Evolutionary conservation across 2,797 vertebrate genomes (phyloP), one percentile per base, ranked within the genome.

Genomic region (Halcyon chelicuti): DNA sequence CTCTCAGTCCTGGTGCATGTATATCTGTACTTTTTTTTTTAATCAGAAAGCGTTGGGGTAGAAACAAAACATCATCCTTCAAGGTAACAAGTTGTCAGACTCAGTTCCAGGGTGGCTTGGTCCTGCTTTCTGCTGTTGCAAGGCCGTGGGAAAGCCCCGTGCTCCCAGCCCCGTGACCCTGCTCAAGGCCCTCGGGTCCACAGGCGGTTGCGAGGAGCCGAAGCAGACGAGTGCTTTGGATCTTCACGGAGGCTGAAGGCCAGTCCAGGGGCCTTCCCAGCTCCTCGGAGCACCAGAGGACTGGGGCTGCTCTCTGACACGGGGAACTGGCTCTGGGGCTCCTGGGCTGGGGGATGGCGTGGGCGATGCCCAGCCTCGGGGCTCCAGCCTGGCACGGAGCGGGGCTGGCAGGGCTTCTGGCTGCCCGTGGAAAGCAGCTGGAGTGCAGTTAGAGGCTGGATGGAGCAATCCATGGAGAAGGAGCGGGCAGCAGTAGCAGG

Each of bases 151-250:
- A 68, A 26, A 51, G 31, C 46, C 72, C 47, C 0, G 1, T 8
- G 20, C 67, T 78, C 62, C 58, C 0, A 0, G 55, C 15, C 52
- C 52, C 3, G 0, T 12, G 39, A 12, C 26, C 52, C 44, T 26
- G 72, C 65, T 26, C 29, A 1, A 29, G n/a, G 72, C 13, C 37
- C 2, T 5, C 0, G 3, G 23, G 26, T 31, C 81, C 1, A 0
- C 0, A 0, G 33, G 33, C 35, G 1, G 12, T 2, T 4, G 0
- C 2, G 4, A n/a, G 70, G 15, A 46, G 42, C 65, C 6, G 31
- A 28, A 54, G 26, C 13, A 4, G n/a, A 9, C 0, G 4, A 49
- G 19, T 10, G 29, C 17, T 80, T 54, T 33, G 78, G 31, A 54
- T 58, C 65, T 58, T 44, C 67, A 13, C 9, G 1, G 3, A 52